Base-by-base conservation (phyloP, 2,888 invertebrate genomes). In the Eudemis profundana region DNA sequence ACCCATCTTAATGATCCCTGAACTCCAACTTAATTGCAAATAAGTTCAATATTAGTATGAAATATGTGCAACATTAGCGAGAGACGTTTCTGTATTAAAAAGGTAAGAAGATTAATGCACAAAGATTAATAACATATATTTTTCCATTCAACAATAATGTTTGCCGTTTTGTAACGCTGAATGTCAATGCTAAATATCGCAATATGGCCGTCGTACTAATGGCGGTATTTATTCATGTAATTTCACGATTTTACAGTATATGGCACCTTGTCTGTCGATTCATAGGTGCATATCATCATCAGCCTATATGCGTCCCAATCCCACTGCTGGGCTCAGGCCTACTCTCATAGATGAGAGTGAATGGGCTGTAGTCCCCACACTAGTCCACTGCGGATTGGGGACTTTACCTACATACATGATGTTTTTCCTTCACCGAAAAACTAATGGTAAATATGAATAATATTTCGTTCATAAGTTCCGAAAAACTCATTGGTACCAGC, bases 141-240 rank as follows among this genome's bases (percentile, higher is more conserved):
- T 44, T 29, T 44, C 29, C 19, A 56, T 56, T 56, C 12, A 44
- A 44, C 42, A 29, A 56, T 29, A 54, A 54, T 42, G 27, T 38
- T 33, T 2, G 38, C 19, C 42, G 42, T 56, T 42, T 56, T 56
- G 56, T 56, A 44, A 44, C 8, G n/a, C 15, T 56, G 56, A 56
- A 56, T 56, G 56, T 56, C 56, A 56, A 56, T 56, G 42, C 44
- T 56, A 56, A 54, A 54, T 56, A 56, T 56, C n/a, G 56, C 56
- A 56, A 56, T 29, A n/a, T 33, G 12, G 42, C 3, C 42, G 15
- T 42, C 56, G 29, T 56, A 56, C 23, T 54, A 54, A 56, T 56
- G 27, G 44, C 56, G 29, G 17, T 27, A 15, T 44, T 56, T 56
- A 56, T 56, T n/a, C 46, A 4, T 12, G 38, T 15, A 54, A 15